Percentiles rank a stretch among this genome's conserved stretches.
phyloP scores from a whole-genome alignment of 2,888 invertebrate genomes.

The Cacoxenus indagator region DNA sequence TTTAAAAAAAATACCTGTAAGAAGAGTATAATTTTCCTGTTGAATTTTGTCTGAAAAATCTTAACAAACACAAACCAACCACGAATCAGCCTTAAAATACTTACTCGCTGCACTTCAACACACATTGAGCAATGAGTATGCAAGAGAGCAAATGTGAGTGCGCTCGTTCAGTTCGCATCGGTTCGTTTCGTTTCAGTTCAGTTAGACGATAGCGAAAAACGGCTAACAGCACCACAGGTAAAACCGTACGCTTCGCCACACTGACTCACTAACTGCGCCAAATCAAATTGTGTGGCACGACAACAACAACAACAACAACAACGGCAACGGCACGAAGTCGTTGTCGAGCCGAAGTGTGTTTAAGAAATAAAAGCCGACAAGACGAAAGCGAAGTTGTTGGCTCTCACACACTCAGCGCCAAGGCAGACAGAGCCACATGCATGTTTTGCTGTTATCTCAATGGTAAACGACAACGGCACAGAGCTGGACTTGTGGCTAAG shows the following conservation, averaged over 20 bases:
- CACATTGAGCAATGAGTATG: slow-evolving; percentile 10
- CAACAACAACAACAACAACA: neutral
- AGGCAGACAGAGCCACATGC: neutral
- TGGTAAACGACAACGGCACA: slow-evolving; percentile 11
- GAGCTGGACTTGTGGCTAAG: slow-evolving; percentile 24
- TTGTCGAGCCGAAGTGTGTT: neutral
- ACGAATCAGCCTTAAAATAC: too few species aligned
- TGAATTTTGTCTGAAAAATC: slow-evolving; percentile 27
- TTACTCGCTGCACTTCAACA: neutral
- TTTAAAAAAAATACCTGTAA: too few species aligned
- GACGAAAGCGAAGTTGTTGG: slow-evolving; percentile 49
- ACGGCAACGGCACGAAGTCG: neutral
- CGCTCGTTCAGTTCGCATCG: slow-evolving; percentile 29
- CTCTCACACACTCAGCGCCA: neutral
- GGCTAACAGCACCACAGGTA: slow-evolving; percentile 35
- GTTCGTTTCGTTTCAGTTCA: neutral
- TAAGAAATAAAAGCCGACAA: slow-evolving; percentile 21
- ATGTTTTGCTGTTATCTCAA: slow-evolving; percentile 13
- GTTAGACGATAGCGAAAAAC: slow-evolving; percentile 4
- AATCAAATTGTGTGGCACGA: too few species aligned
- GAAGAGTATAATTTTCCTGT: too few species aligned
- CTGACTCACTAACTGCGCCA: slow-evolving; percentile 36
- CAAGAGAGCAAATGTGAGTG: slow-evolving; percentile 14
- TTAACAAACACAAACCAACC: slow-evolving; percentile 62
- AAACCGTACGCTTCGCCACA: slow-evolving; percentile 46